phyloP scores from a whole-genome alignment of 2,888 invertebrate species.

The Lepas anatifera region DNA sequence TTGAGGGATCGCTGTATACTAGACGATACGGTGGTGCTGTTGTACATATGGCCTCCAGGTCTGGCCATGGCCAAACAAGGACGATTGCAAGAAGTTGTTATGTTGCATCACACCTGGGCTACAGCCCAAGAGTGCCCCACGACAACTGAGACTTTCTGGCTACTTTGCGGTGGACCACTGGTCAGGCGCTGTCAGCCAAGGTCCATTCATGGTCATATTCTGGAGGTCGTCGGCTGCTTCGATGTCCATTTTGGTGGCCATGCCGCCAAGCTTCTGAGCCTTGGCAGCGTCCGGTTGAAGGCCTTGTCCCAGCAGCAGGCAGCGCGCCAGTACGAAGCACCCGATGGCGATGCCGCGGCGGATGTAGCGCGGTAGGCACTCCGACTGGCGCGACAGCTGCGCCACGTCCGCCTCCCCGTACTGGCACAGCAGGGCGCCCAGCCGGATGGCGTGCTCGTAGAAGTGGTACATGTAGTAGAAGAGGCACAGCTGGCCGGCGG shows the following conservation, averaged over 20 bases:
- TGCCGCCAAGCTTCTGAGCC: not conserved
- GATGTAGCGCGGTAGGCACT: not conserved
- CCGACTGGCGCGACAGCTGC: not conserved
- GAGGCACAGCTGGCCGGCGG: not conserved
- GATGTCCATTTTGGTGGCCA: not conserved
- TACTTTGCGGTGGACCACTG: too few relatives aligned
- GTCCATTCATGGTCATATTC: not conserved
- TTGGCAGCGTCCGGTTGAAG: not conserved
- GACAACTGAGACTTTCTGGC: too few relatives aligned
- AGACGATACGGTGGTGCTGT: too few relatives aligned
- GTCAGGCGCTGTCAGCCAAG: not conserved
- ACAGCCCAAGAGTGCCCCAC: too few relatives aligned
- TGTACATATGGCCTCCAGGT: too few relatives aligned
- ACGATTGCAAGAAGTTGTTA: too few relatives aligned
- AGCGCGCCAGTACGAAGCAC: constrained; percentile 5
- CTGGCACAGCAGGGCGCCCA: not conserved
- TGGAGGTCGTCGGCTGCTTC: not conserved
- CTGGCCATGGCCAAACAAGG: too few relatives aligned
- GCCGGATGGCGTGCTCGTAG: not conserved
- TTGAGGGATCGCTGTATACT: too few relatives aligned
- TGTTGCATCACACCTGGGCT: too few relatives aligned
- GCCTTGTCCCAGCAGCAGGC: not conserved
- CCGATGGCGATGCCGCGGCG: constrained; percentile 5
- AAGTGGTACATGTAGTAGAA: not conserved
- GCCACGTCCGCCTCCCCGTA: not conserved